Conservation (phyloP, 2,797 vertebrate species). For the Pseudotriccus pelzelni region DNA sequence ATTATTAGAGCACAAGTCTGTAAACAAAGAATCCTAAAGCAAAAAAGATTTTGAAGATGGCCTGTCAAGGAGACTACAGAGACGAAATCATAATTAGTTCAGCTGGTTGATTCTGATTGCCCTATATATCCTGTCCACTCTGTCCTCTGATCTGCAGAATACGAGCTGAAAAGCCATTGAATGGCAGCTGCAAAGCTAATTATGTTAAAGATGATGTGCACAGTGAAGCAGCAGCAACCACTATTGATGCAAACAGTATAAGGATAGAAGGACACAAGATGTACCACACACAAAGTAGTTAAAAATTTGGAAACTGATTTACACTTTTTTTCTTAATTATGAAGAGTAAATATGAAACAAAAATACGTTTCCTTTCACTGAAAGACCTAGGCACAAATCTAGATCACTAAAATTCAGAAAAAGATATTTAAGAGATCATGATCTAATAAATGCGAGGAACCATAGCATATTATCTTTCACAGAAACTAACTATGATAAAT, state of each 20-base stretch:
- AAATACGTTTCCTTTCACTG: not conserved
- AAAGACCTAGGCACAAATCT: not conserved
- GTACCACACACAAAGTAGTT: not conserved
- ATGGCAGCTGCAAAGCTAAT: not conserved
- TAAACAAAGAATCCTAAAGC: not conserved
- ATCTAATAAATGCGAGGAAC: not conserved
- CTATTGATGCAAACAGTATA: not conserved
- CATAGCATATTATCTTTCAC: not conserved
- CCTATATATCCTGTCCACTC: not conserved
- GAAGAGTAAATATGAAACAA: not conserved
- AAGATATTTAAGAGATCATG: not conserved
- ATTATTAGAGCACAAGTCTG: not conserved
- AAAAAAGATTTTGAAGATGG: not conserved
- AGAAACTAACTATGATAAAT: not conserved
- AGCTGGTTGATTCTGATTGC: not conserved
- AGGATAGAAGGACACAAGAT: not conserved
- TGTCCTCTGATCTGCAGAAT: not conserved
- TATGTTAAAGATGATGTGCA: not conserved
- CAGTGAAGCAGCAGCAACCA: not conserved
- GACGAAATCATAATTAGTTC: not conserved
- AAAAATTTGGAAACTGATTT: not conserved
- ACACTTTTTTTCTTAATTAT: not conserved
- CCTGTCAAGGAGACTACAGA: not conserved
- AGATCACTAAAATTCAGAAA: not conserved
- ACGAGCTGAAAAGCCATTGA: not conserved